phyloP scores from a whole-genome alignment of 2,888 invertebrate species.

The Oasisia sp. region DNA sequence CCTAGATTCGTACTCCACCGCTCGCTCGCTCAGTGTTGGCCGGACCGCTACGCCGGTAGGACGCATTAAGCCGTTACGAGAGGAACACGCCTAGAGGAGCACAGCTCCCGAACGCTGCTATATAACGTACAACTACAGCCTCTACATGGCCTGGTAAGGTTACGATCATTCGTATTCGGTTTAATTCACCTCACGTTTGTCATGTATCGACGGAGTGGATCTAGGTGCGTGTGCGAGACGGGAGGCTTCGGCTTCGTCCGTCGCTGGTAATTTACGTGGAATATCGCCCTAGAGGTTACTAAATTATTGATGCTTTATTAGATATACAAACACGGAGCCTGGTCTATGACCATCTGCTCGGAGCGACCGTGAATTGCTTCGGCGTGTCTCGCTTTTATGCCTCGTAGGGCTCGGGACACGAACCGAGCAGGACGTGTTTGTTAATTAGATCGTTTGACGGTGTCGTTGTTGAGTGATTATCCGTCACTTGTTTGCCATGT shows the following conservation, averaged over 20 bases:
- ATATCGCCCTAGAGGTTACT: background rate
- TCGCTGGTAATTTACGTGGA: background rate
- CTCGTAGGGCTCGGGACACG: background rate
- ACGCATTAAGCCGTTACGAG: background rate
- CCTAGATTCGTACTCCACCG: background rate
- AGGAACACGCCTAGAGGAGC: background rate
- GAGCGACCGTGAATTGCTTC: background rate
- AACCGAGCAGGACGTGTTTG: background rate
- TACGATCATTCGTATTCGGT: background rate
- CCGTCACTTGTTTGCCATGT: background rate
- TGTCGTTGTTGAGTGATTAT: background rate
- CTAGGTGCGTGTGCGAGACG: background rate
- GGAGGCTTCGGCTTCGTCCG: background rate
- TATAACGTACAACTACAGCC: background rate
- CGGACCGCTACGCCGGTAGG: background rate
- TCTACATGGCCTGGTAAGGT: constrained; percentile 3
- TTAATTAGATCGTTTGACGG: background rate
- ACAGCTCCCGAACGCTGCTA: background rate
- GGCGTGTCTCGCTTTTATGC: background rate
- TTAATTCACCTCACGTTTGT: background rate
- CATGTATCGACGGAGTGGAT: background rate
- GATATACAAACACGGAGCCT: background rate
- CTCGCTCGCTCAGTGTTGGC: background rate
- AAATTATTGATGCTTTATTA: background rate
- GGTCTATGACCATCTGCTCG: background rate